Conservation (phyloP, 2,797 vertebrate species). For the Halcyon leucocephala region DNA sequence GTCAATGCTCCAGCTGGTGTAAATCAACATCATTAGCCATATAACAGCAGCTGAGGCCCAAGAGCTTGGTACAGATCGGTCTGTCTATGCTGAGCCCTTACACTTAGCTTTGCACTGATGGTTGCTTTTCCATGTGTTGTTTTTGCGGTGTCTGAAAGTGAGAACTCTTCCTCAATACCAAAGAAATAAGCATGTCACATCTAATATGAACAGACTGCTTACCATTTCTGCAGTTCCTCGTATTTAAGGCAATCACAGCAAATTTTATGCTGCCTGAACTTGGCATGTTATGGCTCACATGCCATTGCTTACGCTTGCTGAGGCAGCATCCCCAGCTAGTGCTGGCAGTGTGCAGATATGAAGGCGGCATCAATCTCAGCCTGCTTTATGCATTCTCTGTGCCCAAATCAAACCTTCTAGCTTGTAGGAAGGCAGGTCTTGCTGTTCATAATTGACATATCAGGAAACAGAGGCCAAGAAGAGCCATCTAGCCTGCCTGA, state of each 20-base stretch:
- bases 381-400: not conserved
- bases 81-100: not conserved
- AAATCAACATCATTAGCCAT: not conserved
- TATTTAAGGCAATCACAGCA: not conserved
- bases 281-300: accelerated
- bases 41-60: not conserved
- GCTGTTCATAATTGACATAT: not conserved
- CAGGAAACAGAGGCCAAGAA: not conserved
- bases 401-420: not conserved
- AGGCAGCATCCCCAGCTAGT: not conserved
- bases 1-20: not conserved
- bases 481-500: not conserved
- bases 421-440: not conserved
- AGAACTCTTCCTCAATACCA: not conserved
- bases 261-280: not conserved
- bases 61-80: not conserved
- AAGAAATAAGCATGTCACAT: not conserved
- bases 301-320: not conserved
- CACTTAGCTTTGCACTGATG: not conserved
- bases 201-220: not conserved
- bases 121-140: not conserved
- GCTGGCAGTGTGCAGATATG: not conserved
- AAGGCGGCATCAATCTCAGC: not conserved
- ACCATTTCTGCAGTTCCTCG: not conserved
- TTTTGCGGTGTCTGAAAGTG: not conserved